phyloP scores from a whole-genome alignment of 1,140 invertebrate species.

The Stegodyphus mimosarum region DNA sequence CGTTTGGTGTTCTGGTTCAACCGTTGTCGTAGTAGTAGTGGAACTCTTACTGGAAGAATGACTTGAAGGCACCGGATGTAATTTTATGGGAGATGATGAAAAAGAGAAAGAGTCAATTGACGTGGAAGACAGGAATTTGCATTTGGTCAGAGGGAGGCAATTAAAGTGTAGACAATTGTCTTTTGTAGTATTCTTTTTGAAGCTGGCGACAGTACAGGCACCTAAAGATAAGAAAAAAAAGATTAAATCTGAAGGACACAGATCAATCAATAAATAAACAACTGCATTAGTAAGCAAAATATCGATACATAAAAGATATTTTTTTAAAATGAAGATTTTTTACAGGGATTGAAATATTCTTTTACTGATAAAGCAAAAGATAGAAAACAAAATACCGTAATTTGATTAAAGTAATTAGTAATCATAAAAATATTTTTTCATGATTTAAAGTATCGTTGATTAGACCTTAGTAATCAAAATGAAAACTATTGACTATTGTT shows the following conservation, averaged over 20 bases:
- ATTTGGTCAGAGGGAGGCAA: conserved; percentile 30
- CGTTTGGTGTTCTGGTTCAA: neutral
- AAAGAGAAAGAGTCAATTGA: conserved; percentile 34
- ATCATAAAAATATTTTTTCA: too few relatives aligned
- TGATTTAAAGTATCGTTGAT: too few relatives aligned
- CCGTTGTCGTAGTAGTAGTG: neutral
- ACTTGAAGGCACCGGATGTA: conserved; percentile 15
- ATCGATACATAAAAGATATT: too few relatives aligned
- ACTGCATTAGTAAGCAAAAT: too few relatives aligned
- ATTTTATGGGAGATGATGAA: neutral
- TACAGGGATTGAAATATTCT: too few relatives aligned
- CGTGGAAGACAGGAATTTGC: conserved; percentile 39
- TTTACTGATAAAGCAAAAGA: too few relatives aligned
- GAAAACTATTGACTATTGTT: too few relatives aligned
- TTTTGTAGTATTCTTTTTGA: conserved; percentile 34
- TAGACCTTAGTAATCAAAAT: too few relatives aligned
- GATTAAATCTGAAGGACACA: neutral
- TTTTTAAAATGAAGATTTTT: too few relatives aligned
- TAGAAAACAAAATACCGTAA: too few relatives aligned
- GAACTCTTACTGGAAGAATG: neutral
- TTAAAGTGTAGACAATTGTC: conserved; percentile 31
- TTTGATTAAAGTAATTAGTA: too few relatives aligned
- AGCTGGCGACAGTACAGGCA: conserved; percentile 33
- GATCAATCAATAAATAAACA: too few relatives aligned
- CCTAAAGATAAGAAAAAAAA: conserved; percentile 17